Evolutionary conservation across 1,140 invertebrate genomes (phyloP).

Genomic region (Rhopalosiphum maidis): DNA sequence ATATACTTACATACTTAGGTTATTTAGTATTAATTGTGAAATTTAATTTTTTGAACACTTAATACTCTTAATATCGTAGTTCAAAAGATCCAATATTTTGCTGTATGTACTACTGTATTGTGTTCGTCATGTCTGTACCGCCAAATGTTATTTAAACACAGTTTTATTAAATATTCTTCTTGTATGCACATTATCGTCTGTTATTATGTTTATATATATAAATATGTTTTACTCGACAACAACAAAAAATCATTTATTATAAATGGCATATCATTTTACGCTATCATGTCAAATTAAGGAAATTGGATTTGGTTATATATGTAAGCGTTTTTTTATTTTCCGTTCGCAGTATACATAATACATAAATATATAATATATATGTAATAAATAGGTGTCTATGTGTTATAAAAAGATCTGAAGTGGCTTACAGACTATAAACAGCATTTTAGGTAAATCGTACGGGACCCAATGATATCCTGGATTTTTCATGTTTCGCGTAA

Average conservation of each 20-base stretch:
- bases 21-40: neutral
- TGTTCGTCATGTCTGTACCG: neutral
- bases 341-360: no score
- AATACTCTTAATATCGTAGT: neutral
- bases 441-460: neutral
- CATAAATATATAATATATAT: neutral
- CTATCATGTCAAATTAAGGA: neutral
- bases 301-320: neutral
- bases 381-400: neutral
- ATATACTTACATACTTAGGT: neutral
- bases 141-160: no score
- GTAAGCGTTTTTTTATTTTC: neutral
- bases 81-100: no score
- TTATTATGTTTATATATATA: neutral
- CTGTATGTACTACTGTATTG: neutral
- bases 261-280: neutral
- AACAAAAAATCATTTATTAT: neutral
- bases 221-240: neutral
- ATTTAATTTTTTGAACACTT: neutral
- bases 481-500: neutral
- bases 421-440: neutral
- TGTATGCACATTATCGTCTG: neutral
- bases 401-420: neutral
- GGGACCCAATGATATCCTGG: neutral
- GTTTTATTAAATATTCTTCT: no score